Percentiles rank a stretch among this genome's conserved stretches.
These are phyloP conservation scores for Meteorus cinctellus DNA, from an alignment of 2,888 invertebrate genomes.

Conservation along the genomic window DNA sequence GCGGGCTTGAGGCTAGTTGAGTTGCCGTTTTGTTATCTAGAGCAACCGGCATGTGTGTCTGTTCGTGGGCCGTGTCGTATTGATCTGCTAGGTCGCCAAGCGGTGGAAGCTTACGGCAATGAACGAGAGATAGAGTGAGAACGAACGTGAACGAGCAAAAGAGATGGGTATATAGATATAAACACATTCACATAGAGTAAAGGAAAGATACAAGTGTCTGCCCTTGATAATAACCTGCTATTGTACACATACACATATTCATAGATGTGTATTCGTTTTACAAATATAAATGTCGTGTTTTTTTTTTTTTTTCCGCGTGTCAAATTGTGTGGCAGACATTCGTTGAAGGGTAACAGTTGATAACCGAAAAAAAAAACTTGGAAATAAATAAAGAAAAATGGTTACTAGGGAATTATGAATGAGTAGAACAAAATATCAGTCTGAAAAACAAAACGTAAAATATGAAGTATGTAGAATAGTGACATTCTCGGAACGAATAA, in stretches of 20 bases:
- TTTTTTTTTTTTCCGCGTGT: not conserved
- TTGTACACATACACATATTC: not conserved
- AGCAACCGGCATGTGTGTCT: slow-evolving; percentile 53
- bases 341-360: too few relatives aligned
- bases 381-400: too few relatives aligned
- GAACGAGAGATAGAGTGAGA: not conserved
- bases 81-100: slow-evolving; percentile 70
- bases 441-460: too few relatives aligned
- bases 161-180: not conserved
- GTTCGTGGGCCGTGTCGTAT: slow-evolving; percentile 63
- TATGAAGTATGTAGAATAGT: too few relatives aligned
- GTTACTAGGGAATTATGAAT: not conserved
- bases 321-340: too few relatives aligned
- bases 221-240: slow-evolving; percentile 5
- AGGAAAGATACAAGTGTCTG: not conserved
- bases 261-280: not conserved
- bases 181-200: not conserved
- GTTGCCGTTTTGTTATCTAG: slow-evolving; percentile 61
- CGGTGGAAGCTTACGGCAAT: slow-evolving; percentile 44
- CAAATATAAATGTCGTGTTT: not conserved
- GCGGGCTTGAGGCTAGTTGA: slow-evolving; percentile 19
- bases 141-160: not conserved
- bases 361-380: too few relatives aligned
- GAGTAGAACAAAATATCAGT: not conserved
- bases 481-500: not conserved